A percentile compares a stretch with the other conserved stretches of the same genome.
These are phyloP conservation scores for Butorides virescens DNA, from an alignment of 2,113 vertebrate genomes.

Conservation along the genomic window DNA sequence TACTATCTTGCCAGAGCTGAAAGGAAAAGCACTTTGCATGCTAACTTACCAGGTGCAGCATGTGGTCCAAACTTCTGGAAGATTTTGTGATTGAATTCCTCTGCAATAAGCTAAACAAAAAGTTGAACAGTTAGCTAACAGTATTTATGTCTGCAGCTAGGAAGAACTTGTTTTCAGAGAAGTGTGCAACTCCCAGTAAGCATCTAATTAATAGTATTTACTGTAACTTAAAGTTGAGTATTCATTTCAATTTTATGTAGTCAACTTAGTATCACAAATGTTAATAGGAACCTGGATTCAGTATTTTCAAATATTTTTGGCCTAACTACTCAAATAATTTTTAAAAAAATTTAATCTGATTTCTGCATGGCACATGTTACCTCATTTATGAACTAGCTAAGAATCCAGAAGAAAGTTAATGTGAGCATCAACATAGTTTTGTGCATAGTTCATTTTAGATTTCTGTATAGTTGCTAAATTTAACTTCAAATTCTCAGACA, in stretches of 20 bases:
- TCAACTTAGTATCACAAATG: neutral
- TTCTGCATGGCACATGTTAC: neutral
- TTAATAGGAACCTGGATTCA: neutral
- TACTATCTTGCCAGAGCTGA: neutral
- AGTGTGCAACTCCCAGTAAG: neutral
- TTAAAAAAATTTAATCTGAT: neutral
- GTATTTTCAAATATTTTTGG: neutral
- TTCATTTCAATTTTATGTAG: neutral
- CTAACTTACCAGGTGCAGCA: constrained; percentile 78
- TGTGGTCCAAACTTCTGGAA: constrained; percentile 79
- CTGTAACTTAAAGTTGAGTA: neutral
- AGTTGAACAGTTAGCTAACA: neutral
- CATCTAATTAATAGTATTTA: neutral
- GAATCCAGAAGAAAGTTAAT: neutral
- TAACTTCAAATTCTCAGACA: neutral
- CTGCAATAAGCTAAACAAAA: constrained; percentile 86
- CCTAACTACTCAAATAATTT: neutral
- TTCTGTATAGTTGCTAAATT: neutral
- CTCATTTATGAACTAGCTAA: neutral
- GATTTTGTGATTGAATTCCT: constrained; percentile 88
- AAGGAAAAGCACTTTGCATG: neutral
- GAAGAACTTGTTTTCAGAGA: neutral
- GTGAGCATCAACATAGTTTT: neutral
- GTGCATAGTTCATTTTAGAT: neutral
- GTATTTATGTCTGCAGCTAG: neutral